Percentiles rank a stretch among this genome's conserved stretches.
Conservation (phyloP, 1,140 invertebrate genomes). For the Drosophila santomea region DNA sequence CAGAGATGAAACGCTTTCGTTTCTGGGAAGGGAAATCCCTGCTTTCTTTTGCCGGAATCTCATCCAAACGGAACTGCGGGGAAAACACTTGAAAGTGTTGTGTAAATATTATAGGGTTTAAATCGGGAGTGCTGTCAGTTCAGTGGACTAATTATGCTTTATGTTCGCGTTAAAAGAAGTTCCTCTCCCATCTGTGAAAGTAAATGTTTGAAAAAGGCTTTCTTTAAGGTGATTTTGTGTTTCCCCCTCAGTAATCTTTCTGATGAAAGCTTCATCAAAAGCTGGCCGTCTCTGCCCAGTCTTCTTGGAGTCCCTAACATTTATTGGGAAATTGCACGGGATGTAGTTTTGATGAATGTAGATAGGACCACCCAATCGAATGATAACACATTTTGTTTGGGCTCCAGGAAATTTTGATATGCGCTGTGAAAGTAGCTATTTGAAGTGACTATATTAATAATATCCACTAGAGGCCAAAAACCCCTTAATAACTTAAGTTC, state of each 20-base stretch:
- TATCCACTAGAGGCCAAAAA: too few species aligned
- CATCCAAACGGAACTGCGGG: constrained; percentile 17
- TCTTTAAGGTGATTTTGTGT: constrained; percentile 30
- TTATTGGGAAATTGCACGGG: constrained; percentile 16
- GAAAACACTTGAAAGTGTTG: constrained; percentile 64
- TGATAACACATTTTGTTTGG: neutral
- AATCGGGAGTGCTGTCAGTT: constrained; percentile 41
- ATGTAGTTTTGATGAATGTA: constrained; percentile 13
- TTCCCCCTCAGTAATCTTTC: constrained; percentile 14
- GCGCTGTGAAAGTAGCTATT: too few species aligned
- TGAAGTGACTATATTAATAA: too few species aligned
- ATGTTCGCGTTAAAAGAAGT: constrained; percentile 53
- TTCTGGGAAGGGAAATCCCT: constrained; percentile 64
- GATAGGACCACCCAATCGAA: neutral
- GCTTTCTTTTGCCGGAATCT: constrained; percentile 61
- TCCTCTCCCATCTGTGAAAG: constrained; percentile 6
- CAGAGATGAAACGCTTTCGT: constrained; percentile 50
- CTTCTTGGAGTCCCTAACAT: constrained; percentile 3
- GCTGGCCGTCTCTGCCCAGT: constrained; percentile 15
- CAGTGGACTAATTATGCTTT: constrained; percentile 64
- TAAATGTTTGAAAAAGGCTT: constrained; percentile 7
- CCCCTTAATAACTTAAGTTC: neutral
- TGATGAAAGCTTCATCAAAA: constrained; percentile 56
- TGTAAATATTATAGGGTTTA: constrained; percentile 60
- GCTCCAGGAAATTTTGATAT: too few species aligned